Conservation (phyloP, 1,140 invertebrate genomes). For the Solenopsis fugax region DNA sequence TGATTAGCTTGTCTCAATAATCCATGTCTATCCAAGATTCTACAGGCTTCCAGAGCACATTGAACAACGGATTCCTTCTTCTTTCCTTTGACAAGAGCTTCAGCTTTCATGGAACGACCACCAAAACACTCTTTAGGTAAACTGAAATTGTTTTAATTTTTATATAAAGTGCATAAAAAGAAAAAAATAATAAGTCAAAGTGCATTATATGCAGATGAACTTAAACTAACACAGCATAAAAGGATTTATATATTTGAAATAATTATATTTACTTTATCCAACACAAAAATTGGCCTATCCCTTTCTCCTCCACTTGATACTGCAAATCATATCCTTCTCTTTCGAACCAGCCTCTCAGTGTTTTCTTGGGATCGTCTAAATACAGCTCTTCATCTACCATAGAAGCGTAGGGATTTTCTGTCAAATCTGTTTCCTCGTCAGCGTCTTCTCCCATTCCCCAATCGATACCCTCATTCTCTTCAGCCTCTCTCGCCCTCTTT, state of each 20-base stretch:
- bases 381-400: conserved; percentile 95
- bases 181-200: background rate
- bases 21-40: conserved; percentile 94
- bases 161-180: background rate
- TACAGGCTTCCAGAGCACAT: conserved; percentile 97
- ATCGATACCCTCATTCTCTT: conserved; percentile 92
- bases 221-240: background rate
- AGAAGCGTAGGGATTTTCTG: conserved; percentile 94
- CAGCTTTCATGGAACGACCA: conserved; percentile 92
- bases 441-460: conserved; percentile 98
- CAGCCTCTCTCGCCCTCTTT: conserved; percentile 87
- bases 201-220: conserved; percentile 8
- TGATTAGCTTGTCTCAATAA: conserved; percentile 92
- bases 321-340: conserved; percentile 95
- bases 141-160: conserved; percentile 80
- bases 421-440: conserved; percentile 93
- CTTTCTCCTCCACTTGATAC: conserved; percentile 94
- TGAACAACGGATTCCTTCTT: conserved; percentile 98
- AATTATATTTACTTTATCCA: conserved; percentile 87
- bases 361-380: conserved; percentile 98
- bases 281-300: conserved; percentile 92
- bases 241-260: background rate
- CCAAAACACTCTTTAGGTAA: conserved; percentile 93
- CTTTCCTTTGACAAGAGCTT: conserved; percentile 95
- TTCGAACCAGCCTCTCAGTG: conserved; percentile 97